Conservation (phyloP, 2,113 vertebrate species). For the Dipodomys spectabilis region DNA sequence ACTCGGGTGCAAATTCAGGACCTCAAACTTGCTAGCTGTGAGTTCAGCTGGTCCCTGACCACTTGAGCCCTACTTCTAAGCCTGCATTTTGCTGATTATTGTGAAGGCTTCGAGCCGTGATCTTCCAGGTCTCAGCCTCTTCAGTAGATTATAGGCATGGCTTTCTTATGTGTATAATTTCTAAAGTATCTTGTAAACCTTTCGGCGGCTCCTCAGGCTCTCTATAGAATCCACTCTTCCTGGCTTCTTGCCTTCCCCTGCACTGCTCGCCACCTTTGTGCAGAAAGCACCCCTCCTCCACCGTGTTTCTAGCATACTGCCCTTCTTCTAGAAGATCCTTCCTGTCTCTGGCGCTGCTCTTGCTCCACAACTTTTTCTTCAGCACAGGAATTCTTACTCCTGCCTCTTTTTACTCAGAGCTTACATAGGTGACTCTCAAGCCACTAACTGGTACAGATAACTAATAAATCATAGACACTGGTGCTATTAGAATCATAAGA, state of each 20-base stretch:
- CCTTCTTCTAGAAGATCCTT: background rate
- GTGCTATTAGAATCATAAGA: background rate
- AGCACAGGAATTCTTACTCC: too few relatives aligned
- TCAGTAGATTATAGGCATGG: too few relatives aligned
- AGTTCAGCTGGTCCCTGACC: too few relatives aligned
- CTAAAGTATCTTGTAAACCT: background rate
- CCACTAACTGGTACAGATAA: rapidly evolving
- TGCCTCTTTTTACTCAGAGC: too few relatives aligned
- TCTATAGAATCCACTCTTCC: background rate
- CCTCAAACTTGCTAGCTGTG: too few relatives aligned
- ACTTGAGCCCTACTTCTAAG: too few relatives aligned
- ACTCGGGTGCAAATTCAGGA: too few relatives aligned
- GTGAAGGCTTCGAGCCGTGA: too few relatives aligned
- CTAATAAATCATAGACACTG: background rate
- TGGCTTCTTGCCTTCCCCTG: rapidly evolving
- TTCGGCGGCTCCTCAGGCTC: background rate
- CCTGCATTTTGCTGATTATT: too few relatives aligned
- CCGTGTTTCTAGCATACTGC: rapidly evolving
- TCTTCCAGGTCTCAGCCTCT: too few relatives aligned
- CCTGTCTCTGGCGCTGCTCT: background rate
- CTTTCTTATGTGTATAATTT: background rate
- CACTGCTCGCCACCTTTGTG: background rate
- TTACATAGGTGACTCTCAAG: background rate
- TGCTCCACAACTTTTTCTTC: too few relatives aligned
- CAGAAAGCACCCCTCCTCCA: background rate